A percentile compares a stretch with the other conserved stretches of the same genome.
These are phyloP conservation scores for Ochotona princeps DNA, from an alignment of 2,113 vertebrate genomes.

Conservation along the genomic window DNA sequence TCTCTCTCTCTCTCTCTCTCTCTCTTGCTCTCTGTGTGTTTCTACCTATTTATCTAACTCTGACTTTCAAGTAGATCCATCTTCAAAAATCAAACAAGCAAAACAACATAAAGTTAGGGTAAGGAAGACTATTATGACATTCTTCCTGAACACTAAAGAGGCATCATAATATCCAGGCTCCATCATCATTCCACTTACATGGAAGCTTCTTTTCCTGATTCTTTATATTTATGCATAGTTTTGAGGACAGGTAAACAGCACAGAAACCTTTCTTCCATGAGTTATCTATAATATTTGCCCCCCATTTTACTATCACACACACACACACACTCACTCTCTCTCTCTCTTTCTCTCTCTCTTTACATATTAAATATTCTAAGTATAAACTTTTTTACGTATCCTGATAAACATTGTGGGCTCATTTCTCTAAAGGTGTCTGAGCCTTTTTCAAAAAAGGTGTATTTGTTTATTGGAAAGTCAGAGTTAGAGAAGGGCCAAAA, in stretches of 20 bases:
- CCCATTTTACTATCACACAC: background rate
- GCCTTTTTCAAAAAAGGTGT: background rate
- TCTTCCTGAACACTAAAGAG: background rate
- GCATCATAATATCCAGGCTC: background rate
- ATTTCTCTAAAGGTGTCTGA: constrained; percentile 16
- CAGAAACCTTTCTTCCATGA: background rate
- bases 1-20: too few relatives aligned
- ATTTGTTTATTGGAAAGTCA: too few relatives aligned
- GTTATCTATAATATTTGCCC: too few relatives aligned
- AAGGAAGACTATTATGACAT: background rate
- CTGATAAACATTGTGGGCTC: background rate
- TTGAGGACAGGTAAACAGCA: background rate
- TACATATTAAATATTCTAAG: background rate
- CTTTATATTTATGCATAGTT: background rate
- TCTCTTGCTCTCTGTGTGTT: too few relatives aligned
- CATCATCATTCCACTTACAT: background rate
- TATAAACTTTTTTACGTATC: background rate
- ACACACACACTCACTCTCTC: background rate
- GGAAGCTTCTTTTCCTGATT: constrained; percentile 11
- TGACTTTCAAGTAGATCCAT: too few relatives aligned
- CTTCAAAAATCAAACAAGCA: too few relatives aligned
- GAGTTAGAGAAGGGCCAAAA: too few relatives aligned
- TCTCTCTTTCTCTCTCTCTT: too few relatives aligned
- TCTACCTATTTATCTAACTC: too few relatives aligned
- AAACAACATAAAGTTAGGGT: background rate